Evolutionary conservation across 2,113 vertebrate genomes (phyloP).

Genomic region (Callospermophilus lateralis): DNA sequence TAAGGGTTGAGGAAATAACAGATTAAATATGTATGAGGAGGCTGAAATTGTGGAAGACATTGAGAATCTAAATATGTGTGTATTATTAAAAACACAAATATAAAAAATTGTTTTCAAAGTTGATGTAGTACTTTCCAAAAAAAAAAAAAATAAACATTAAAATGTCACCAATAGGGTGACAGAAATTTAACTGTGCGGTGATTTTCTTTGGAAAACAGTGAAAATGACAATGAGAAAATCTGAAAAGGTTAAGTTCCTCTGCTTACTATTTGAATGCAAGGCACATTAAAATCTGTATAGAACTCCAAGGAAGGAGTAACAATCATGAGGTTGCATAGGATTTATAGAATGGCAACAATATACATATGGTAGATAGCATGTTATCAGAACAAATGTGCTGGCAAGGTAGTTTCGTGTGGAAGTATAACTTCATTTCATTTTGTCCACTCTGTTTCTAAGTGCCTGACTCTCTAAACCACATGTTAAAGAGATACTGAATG

Average conservation of each 20-base stretch:
- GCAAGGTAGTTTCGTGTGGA: neutral
- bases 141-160: neutral
- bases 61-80: neutral
- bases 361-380: neutral
- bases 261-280: neutral
- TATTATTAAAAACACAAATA: neutral
- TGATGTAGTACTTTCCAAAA: neutral
- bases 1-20: neutral
- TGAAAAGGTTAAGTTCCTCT: neutral
- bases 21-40: neutral
- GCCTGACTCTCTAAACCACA: neutral
- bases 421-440: constrained; percentile 24
- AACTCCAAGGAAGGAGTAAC: neutral
- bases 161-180: neutral
- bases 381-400: neutral
- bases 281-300: neutral
- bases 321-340: neutral
- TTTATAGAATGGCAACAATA: neutral
- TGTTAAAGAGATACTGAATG: neutral
- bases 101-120: neutral
- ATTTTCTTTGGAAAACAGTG: constrained; percentile 9
- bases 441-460: neutral
- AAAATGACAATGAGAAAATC: neutral
- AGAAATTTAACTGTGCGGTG: neutral
- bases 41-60: neutral